Base-by-base conservation (phyloP, 2,113 vertebrate genomes). In the Strigops habroptila region DNA sequence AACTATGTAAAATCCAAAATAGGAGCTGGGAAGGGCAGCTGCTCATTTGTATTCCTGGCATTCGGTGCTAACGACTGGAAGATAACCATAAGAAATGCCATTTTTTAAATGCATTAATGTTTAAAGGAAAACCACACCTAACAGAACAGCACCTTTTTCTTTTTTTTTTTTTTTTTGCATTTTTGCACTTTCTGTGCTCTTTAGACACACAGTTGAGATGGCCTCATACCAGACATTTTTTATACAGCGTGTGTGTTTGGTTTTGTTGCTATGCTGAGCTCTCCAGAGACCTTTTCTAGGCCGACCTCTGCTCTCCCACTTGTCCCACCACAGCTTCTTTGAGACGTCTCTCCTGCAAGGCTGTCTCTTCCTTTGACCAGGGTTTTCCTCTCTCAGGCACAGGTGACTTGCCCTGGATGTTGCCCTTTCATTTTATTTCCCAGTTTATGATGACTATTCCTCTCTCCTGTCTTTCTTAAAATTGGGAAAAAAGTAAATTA, bases 11-110 rank as follows among this genome's bases (percentile, higher is more conserved):
- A 82, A 87, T 90, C 48, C 70, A 84, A 88, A 87, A 95, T 7
- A 91, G 70, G 65, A 91, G 63, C 76, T 95, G 62, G 51, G 53
- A 60, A 97, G 86, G 91, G 92, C 93, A 97, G 82, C 87, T 90
- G 86, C 67, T 88, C 25, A 82, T 95, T 96, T 95, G 64, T 91
- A 96, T 95, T 96, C 85, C 65, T 97, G 88, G 83, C 70, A 94
- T 82, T 49, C 57, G 4, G 48, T 33, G 60, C 64, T 95, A 88
- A 37, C 1, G 12, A 90, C 35, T 88, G 74, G 67, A 91, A 95
- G 69, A 84, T 35, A 92, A 70, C 48, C 53, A 24, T 91, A 91
- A 92, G 74, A 95, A 97, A 93, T 79, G 39, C 43, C 15, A 7
- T 7, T 5, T 82, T 57, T 82, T 44, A 91, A 81, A 79, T 43